These are phyloP conservation scores for Huso huso DNA, from an alignment of 2,797 vertebrate species.

Conservation along the genomic window DNA sequence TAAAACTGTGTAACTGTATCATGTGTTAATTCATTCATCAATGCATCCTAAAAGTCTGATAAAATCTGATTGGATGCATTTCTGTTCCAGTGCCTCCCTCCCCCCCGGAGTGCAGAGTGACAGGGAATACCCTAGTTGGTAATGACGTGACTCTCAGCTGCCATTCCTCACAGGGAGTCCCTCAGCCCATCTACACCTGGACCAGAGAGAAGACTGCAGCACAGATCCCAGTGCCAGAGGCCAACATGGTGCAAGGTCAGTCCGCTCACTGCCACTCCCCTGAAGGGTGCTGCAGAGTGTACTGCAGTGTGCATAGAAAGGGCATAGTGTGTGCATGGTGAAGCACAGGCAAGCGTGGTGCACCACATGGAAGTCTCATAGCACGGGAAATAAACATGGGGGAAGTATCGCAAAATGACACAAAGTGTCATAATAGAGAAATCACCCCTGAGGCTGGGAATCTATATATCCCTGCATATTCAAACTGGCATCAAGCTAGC, in stretches of 20 bases:
- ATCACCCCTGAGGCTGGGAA: too few relatives aligned
- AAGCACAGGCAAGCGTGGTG: too few relatives aligned
- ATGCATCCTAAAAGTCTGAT: background rate
- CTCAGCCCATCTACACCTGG: constrained; percentile 53
- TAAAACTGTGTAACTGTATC: too few relatives aligned
- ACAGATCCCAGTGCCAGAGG: constrained; percentile 25
- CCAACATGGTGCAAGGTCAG: constrained; percentile 49
- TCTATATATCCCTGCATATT: too few relatives aligned
- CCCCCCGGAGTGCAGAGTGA: constrained; percentile 41
- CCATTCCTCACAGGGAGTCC: constrained; percentile 41
- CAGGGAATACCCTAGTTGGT: constrained; percentile 35
- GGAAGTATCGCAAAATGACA: too few relatives aligned
- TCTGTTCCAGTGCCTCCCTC: constrained; percentile 48
- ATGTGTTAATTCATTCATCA: too few relatives aligned
- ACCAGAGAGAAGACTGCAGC: constrained; percentile 30
- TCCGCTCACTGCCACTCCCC: background rate
- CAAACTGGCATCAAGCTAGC: too few relatives aligned
- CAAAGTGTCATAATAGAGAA: background rate
- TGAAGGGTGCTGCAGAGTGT: background rate
- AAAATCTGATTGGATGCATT: background rate
- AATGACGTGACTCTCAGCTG: constrained; percentile 47
- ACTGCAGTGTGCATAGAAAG: background rate
- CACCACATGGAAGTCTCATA: too few relatives aligned
- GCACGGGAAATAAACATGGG: too few relatives aligned
- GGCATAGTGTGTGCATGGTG: background rate